Conservation (phyloP, 1,140 invertebrate genomes). For the Steinernema feltiae region DNA sequence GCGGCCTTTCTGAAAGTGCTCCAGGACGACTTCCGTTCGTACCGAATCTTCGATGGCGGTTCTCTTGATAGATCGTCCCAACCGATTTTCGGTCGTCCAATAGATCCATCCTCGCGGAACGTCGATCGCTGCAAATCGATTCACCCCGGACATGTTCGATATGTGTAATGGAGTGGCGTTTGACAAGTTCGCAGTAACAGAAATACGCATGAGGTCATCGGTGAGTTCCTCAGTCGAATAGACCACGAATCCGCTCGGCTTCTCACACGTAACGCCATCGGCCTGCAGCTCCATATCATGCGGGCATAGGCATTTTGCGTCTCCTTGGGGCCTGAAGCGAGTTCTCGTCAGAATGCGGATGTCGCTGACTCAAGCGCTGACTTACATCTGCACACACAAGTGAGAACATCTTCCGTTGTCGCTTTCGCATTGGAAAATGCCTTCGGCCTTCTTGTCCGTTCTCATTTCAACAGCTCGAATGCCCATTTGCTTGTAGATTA, state of each 20-base stretch:
- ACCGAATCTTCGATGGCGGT: neutral
- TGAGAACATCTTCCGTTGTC: constrained; percentile 1
- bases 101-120: neutral
- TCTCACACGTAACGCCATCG: neutral
- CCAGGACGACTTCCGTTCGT: neutral
- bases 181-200: neutral
- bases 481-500: constrained; percentile 32
- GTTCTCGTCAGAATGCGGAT: neutral
- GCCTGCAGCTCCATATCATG: neutral
- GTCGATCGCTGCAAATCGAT: neutral
- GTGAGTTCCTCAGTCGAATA: neutral
- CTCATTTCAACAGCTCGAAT: constrained; percentile 11
- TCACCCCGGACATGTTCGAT: neutral
- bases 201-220: neutral
- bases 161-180: neutral
- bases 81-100: neutral
- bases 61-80: neutral
- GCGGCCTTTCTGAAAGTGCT: neutral
- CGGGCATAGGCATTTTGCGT: neutral
- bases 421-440: neutral
- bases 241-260: neutral
- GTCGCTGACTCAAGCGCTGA: neutral
- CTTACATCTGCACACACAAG: neutral
- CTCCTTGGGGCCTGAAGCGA: neutral
- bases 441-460: neutral